Percentiles rank a stretch among this genome's conserved stretches.
These are phyloP conservation scores for Neotragus pygmaeus DNA, from an alignment of 2,113 vertebrate species.

Conservation along the genomic window DNA sequence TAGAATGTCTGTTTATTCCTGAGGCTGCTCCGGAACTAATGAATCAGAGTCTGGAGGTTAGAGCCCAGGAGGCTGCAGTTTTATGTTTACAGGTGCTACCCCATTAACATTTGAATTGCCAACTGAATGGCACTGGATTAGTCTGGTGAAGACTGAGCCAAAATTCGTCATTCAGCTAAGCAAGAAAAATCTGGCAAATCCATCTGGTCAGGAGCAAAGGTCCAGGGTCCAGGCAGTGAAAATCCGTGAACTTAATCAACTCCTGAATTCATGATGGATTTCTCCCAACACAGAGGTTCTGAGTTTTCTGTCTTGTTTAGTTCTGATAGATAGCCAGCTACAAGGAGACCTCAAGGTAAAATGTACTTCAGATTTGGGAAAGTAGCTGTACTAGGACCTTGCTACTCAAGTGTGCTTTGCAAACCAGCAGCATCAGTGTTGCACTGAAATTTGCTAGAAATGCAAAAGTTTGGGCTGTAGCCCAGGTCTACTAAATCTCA, in stretches of 20 bases:
- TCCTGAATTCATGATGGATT: background rate
- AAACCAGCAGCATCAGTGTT: background rate
- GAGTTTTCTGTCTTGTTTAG: background rate
- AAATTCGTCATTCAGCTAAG: background rate
- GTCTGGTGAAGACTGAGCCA: background rate
- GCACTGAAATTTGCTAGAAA: background rate
- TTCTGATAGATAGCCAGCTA: background rate
- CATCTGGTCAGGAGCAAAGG: background rate
- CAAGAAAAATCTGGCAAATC: background rate
- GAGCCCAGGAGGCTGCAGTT: background rate
- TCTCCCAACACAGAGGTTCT: background rate
- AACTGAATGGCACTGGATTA: background rate
- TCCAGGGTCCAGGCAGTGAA: background rate
- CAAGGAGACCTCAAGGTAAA: background rate
- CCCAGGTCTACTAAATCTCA: background rate
- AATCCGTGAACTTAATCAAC: background rate
- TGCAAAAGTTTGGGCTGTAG: background rate
- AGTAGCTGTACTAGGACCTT: background rate
- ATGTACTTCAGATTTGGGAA: background rate
- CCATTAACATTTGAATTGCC: background rate
- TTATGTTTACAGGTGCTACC: background rate
- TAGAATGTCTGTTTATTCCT: background rate
- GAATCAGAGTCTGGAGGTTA: background rate
- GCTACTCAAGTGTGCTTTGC: background rate
- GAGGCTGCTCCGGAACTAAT: background rate